phyloP scores from a whole-genome alignment of 2,888 invertebrate genomes.

The Ormyrus rosae region DNA sequence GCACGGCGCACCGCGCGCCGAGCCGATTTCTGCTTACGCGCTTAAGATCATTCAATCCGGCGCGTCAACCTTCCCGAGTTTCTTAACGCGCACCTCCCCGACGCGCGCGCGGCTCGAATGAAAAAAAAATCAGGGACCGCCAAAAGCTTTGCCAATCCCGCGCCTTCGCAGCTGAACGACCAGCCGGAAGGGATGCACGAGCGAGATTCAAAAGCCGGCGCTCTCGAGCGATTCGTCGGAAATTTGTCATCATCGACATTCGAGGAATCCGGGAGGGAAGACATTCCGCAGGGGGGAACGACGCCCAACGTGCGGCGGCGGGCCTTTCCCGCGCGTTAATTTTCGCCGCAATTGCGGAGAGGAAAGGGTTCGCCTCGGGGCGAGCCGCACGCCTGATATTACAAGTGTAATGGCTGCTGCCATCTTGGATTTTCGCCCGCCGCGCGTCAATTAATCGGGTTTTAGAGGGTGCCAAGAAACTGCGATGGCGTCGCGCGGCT shows the following conservation, averaged over 20 bases:
- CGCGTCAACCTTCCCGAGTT: no score
- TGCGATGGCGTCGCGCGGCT: conserved; percentile 65
- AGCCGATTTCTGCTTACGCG: no score
- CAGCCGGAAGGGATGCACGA: background rate
- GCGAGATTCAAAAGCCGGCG: background rate
- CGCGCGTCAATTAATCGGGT: conserved; percentile 70
- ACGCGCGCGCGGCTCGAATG: no score
- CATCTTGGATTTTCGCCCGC: conserved; percentile 72
- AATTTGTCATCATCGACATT: conserved; percentile 23
- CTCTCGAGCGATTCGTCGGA: background rate
- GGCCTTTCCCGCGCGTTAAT: conserved; percentile 59
- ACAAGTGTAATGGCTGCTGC: conserved; percentile 72
- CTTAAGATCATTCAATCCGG: no score
- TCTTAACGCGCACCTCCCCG: no score
- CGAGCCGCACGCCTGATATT: conserved; percentile 64
- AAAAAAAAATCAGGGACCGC: no score
- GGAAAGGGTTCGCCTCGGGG: conserved; percentile 36
- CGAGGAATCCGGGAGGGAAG: conserved; percentile 26
- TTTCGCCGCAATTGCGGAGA: conserved; percentile 57
- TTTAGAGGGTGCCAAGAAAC: conserved; percentile 66
- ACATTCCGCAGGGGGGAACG: conserved; percentile 8
- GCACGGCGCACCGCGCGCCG: no score
- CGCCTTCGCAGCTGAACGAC: no score
- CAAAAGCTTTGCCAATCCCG: no score
- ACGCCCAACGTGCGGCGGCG: background rate